Evolutionary conservation across 2,797 vertebrate species (phyloP).

Genomic region (Orestias chungarensis): DNA sequence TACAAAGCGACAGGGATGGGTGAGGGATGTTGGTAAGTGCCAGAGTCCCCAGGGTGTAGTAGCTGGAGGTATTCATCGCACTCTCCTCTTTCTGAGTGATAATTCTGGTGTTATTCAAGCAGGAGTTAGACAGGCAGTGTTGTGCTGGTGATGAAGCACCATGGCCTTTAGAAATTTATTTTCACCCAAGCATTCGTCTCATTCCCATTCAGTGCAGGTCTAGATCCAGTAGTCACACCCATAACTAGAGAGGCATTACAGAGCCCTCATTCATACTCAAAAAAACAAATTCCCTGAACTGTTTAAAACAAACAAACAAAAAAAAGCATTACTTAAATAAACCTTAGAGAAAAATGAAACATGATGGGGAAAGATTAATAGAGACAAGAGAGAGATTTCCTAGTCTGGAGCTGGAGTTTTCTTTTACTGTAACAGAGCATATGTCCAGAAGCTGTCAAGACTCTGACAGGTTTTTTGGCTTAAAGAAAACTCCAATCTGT

Average conservation of each 20-base stretch:
- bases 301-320: conserved; percentile 51
- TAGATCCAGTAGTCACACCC: conserved; percentile 59
- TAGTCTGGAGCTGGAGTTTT: conserved; percentile 41
- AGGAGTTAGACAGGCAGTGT: conserved; percentile 78
- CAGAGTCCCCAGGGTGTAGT: conserved; percentile 75
- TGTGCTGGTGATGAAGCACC: conserved; percentile 79
- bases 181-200: conserved; percentile 84
- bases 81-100: conserved; percentile 78
- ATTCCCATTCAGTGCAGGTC: conserved; percentile 80
- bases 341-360: conserved; percentile 12
- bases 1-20: conserved; percentile 47
- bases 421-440: conserved; percentile 48
- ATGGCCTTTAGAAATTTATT: conserved; percentile 88
- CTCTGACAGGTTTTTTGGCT: conserved; percentile 63
- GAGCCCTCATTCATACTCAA: conserved; percentile 64
- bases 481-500: conserved; percentile 71
- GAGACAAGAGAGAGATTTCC: conserved; percentile 39
- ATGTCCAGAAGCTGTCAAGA: conserved; percentile 64
- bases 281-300: conserved; percentile 48
- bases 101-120: conserved; percentile 75
- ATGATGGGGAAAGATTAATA: conserved; percentile 30
- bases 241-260: conserved; percentile 60
- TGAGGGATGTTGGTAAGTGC: conserved; percentile 51
- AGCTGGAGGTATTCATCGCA: conserved; percentile 80
- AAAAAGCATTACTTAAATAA: conserved; percentile 38